phyloP scores from a whole-genome alignment of 1,140 invertebrate genomes.

The Penaeus vannamei region DNA sequence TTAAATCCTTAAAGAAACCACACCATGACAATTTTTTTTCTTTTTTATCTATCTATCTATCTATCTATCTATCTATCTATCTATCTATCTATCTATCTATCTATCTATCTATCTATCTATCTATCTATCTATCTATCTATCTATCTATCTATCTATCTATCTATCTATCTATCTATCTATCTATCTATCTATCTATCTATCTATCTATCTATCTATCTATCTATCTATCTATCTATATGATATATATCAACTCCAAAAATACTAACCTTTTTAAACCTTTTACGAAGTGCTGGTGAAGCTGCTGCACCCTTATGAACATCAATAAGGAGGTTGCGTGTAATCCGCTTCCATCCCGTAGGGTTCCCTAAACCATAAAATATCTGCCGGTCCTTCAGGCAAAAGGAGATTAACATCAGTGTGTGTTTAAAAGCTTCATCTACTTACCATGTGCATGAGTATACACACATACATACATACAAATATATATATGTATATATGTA shows the following conservation, averaged over 20 bases:
- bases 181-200: not conserved
- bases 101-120: too few relatives aligned
- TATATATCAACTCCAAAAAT: too few relatives aligned
- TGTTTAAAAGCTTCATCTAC: not conserved
- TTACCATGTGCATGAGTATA: not conserved
- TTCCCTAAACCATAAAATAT: conserved; percentile 90
- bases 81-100: not conserved
- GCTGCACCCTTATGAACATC: conserved; percentile 92
- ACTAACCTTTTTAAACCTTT: conserved; percentile 67
- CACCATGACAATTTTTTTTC: too few relatives aligned
- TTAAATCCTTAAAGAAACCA: too few relatives aligned
- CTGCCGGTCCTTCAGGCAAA: conserved; percentile 77
- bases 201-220: not conserved
- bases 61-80: not conserved
- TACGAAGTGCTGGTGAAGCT: conserved; percentile 66
- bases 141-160: not conserved
- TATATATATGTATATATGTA: not conserved
- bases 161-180: not conserved
- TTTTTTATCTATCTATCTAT: too few relatives aligned
- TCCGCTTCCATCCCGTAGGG: conserved; percentile 81
- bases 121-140: not conserved
- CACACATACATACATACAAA: not conserved
- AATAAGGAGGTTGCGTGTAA: conserved; percentile 90
- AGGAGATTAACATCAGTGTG: not conserved
- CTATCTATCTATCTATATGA: not conserved